A percentile compares a stretch with the other conserved stretches of the same genome.
phyloP scores from a whole-genome alignment of 2,888 invertebrate species.

The Luperina nickerlii region DNA sequence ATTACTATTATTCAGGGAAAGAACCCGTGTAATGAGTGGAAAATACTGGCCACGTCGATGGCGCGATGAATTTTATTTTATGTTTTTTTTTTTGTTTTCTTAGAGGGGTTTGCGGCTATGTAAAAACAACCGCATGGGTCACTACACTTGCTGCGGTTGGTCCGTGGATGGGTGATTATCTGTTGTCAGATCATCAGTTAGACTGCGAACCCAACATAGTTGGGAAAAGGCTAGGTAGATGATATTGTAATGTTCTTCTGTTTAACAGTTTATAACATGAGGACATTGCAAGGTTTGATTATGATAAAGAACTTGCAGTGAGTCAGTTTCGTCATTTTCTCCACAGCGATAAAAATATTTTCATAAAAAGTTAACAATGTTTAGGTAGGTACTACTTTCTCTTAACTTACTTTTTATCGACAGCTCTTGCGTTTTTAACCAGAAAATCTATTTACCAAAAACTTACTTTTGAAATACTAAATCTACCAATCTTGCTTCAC shows the following conservation, averaged over 20 bases:
- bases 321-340: not conserved
- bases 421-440: not conserved
- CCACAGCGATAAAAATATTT: not conserved
- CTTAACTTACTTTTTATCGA: not conserved
- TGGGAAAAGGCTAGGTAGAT: no score
- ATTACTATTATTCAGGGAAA: slow-evolving; percentile 21
- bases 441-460: not conserved
- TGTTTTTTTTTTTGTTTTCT: no score
- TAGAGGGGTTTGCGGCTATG: no score
- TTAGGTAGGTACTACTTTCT: no score
- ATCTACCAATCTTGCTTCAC: not conserved
- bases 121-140: no score
- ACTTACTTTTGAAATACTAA: not conserved
- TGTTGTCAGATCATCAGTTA: no score
- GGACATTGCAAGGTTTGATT: not conserved
- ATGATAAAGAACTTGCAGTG: not conserved
- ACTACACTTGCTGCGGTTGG: no score
- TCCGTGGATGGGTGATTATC: no score
- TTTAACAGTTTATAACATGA: no score
- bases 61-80: not conserved
- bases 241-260: no score
- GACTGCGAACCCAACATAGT: no score
- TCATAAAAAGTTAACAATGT: not conserved
- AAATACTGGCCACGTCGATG: slow-evolving; percentile 23
- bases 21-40: slow-evolving; percentile 43